phyloP scores from a whole-genome alignment of 1,140 invertebrate species.

The Hirudo medicinalis region DNA sequence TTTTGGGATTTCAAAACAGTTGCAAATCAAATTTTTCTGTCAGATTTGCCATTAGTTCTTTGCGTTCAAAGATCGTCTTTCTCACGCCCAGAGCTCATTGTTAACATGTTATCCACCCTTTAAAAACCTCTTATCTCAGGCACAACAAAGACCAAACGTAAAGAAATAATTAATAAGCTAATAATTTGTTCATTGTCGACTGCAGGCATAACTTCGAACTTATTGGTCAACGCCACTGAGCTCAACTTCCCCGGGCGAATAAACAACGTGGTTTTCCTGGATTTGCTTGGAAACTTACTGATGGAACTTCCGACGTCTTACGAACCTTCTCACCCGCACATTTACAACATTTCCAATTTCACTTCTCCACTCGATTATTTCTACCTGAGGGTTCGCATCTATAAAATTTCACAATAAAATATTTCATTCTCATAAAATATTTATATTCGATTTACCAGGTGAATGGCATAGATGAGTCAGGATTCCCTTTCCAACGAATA shows the following conservation, averaged over 20 bases:
- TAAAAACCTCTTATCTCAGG: too few species aligned
- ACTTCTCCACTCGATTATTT: constrained; percentile 42
- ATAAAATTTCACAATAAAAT: constrained; percentile 3
- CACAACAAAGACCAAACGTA: too few species aligned
- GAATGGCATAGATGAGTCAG: constrained; percentile 32
- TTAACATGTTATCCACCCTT: too few species aligned
- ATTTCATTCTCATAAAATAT: too few species aligned
- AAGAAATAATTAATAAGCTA: too few species aligned
- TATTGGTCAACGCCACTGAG: constrained; percentile 44
- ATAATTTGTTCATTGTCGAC: not conserved
- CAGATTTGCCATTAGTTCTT: constrained; percentile 7
- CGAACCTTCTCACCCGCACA: constrained; percentile 31
- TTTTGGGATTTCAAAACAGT: constrained; percentile 13
- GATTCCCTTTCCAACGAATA: constrained; percentile 32
- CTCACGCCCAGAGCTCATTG: too few species aligned
- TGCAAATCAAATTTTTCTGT: not conserved
- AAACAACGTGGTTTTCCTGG: constrained; percentile 42
- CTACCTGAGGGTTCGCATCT: constrained; percentile 43
- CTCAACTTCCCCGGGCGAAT: constrained; percentile 36
- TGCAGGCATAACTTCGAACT: constrained; percentile 42
- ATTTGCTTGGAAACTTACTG: constrained; percentile 42
- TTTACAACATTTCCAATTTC: constrained; percentile 40
- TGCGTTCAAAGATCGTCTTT: too few species aligned
- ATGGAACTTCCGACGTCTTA: constrained; percentile 36
- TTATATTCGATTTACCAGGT: constrained; percentile 27